Conservation (phyloP, 2,113 vertebrate genomes). For the Ifrita kowaldi region DNA sequence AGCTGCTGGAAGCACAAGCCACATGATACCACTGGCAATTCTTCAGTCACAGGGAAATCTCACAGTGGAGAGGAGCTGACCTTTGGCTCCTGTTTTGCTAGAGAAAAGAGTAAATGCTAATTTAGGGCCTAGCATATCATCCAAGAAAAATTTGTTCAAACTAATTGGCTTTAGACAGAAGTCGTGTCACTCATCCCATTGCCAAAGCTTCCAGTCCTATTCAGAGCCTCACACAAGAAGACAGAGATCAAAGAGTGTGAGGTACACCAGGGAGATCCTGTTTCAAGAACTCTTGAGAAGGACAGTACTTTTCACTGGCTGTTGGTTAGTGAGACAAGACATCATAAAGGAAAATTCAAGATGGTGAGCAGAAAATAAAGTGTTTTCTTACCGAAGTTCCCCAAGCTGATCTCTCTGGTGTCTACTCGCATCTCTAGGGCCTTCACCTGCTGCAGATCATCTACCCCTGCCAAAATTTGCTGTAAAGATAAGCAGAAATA, state of each 20-base stretch:
- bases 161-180: neutral
- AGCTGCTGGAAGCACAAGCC: neutral
- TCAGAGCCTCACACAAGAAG: neutral
- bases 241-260: neutral
- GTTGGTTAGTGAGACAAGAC: neutral
- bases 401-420: slow-evolving; percentile 82
- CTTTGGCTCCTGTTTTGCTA: neutral
- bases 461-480: slow-evolving; percentile 77
- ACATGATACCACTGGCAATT: neutral
- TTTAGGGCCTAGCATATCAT: neutral
- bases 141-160: neutral
- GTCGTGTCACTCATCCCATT: neutral
- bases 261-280: neutral
- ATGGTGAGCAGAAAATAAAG: neutral
- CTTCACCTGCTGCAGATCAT: slow-evolving; percentile 78
- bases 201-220: neutral
- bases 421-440: slow-evolving; percentile 82
- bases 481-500: slow-evolving; percentile 65
- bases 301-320: neutral
- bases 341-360: neutral
- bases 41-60: neutral
- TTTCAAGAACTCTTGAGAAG: neutral
- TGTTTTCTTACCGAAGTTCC: slow-evolving; percentile 86
- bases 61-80: neutral
- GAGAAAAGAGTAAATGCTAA: neutral